A percentile compares a stretch with the other conserved stretches of the same genome.
These are phyloP conservation scores for Dicycla oo DNA, from an alignment of 2,888 invertebrate species.

Conservation along the genomic window DNA sequence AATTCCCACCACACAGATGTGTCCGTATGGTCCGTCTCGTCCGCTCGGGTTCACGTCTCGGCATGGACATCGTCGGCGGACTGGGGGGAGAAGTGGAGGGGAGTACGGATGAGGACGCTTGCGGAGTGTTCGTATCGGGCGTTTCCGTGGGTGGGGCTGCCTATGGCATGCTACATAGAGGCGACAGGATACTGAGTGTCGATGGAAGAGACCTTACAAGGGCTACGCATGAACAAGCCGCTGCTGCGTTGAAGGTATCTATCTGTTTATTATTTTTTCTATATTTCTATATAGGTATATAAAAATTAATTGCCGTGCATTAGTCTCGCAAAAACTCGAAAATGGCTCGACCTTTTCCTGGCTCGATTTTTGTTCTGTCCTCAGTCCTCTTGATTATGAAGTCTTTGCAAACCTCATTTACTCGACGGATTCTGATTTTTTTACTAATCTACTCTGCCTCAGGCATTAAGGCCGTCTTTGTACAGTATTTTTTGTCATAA, in stretches of 20 bases:
- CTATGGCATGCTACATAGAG: constrained; percentile 91
- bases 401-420: neutral
- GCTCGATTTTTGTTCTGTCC: neutral
- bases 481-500: too few relatives aligned
- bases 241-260: constrained; percentile 91
- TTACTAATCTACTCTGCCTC: too few relatives aligned
- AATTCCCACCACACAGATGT: constrained; percentile 73
- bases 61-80: constrained; percentile 89
- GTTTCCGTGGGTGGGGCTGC: constrained; percentile 86
- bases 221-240: constrained; percentile 95
- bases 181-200: constrained; percentile 94
- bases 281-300: too few relatives aligned
- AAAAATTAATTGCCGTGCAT: too few relatives aligned
- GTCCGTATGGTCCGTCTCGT: constrained; percentile 87
- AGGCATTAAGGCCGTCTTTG: too few relatives aligned
- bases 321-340: too few relatives aligned
- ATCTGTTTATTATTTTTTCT: constrained; percentile 40
- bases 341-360: too few relatives aligned
- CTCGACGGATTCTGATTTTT: neutral
- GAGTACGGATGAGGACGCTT: constrained; percentile 81
- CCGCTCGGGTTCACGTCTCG: constrained; percentile 87
- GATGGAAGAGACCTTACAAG: constrained; percentile 93
- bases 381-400: neutral
- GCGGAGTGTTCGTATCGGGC: constrained; percentile 88
- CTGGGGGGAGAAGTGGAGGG: constrained; percentile 84